Evolutionary conservation across 1,140 invertebrate genomes (phyloP), one percentile per base, ranked within the genome.

Genomic region (Mylabris phalerata): DNA sequence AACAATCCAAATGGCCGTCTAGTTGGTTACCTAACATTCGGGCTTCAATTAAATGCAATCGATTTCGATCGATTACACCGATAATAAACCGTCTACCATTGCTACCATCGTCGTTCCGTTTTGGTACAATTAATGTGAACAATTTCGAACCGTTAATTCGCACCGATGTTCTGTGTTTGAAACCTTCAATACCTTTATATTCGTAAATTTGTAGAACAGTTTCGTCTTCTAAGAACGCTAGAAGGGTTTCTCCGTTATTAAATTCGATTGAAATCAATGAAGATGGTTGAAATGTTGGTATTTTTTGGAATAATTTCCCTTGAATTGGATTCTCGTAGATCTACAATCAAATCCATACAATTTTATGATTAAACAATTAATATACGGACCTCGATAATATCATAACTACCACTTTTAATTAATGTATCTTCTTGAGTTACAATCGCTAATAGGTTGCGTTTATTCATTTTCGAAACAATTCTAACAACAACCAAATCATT

Each of bases 21-120:
- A 73, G 54, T 66, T 64, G 73, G 27, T 74, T 72, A 7, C 76
- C 77, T 44, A 71, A 58, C 77, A 77, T 78, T 54, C 73, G 55
- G n/a, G 76, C 73, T 60, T 77, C 64, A 4, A 79, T 48, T 27
- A 79, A 65, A 26, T 54, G 70, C 24, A 79, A 48, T 60, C 55
- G 65, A 52, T 75, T 74, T 40, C 61, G 49, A 57, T 71, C 50
- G 7, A 74, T 51, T 9, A 71, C 25, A 26, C 64, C 68, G 42
- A 74, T 40, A 11, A 67, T 55, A 57, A 66, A 62, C 19, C 49
- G 61, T n/a, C 19, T 7, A 45, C 43, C 39, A 5, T 47, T 38
- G 39, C 60, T 54, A 5, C 32, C 32, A 19, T 19, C 32, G 66
- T 19, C 25, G 59, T 48, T 19, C 19, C 19, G 39, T 40, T 7